Percentiles rank a stretch among this genome's conserved stretches.
These are phyloP conservation scores for Drosophila paranaensis DNA, from an alignment of 2,888 invertebrate species.

Conservation along the genomic window DNA sequence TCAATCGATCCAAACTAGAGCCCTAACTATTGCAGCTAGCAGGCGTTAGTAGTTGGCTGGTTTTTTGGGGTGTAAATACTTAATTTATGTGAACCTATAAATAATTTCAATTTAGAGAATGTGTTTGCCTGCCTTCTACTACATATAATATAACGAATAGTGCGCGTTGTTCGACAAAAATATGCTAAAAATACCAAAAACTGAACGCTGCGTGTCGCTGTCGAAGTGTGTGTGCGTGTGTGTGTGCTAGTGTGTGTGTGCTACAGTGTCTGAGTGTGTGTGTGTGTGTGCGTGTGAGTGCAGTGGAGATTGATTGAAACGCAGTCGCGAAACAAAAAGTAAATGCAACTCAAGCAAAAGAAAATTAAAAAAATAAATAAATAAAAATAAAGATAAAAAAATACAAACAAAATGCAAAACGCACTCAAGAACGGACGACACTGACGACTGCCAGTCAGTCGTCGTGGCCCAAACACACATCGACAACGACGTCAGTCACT, in stretches of 20 bases:
- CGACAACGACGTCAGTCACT: slow-evolving; percentile 71
- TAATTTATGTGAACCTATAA: slow-evolving; percentile 82
- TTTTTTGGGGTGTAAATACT: slow-evolving; percentile 70
- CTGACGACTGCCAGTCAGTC: slow-evolving; percentile 48
- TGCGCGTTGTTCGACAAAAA: slow-evolving; percentile 74
- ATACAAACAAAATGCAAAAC: slow-evolving; percentile 54
- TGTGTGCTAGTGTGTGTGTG: slow-evolving; percentile 12
- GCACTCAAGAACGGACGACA: slow-evolving; percentile 49
- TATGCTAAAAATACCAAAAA: slow-evolving; percentile 78
- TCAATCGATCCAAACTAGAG: neutral
- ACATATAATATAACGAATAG: slow-evolving; percentile 65
- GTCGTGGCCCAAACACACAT: slow-evolving; percentile 25
- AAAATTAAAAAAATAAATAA: slow-evolving; percentile 13
- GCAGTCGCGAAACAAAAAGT: slow-evolving; percentile 60
- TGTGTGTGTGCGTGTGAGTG: slow-evolving; percentile 25
- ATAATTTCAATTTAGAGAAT: slow-evolving; percentile 81
- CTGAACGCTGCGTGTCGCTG: slow-evolving; percentile 74
- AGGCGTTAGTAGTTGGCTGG: slow-evolving; percentile 19
- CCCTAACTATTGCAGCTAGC: slow-evolving; percentile 47
- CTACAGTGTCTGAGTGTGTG: neutral
- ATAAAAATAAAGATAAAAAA: slow-evolving; percentile 9
- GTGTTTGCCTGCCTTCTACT: slow-evolving; percentile 64
- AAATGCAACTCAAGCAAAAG: slow-evolving; percentile 36
- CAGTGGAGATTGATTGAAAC: slow-evolving; percentile 75
- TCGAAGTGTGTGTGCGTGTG: slow-evolving; percentile 22